Percentiles rank a stretch among this genome's conserved stretches.
These are phyloP conservation scores for Plagodis pulveraria DNA, from an alignment of 2,888 invertebrate genomes.

Conservation along the genomic window DNA sequence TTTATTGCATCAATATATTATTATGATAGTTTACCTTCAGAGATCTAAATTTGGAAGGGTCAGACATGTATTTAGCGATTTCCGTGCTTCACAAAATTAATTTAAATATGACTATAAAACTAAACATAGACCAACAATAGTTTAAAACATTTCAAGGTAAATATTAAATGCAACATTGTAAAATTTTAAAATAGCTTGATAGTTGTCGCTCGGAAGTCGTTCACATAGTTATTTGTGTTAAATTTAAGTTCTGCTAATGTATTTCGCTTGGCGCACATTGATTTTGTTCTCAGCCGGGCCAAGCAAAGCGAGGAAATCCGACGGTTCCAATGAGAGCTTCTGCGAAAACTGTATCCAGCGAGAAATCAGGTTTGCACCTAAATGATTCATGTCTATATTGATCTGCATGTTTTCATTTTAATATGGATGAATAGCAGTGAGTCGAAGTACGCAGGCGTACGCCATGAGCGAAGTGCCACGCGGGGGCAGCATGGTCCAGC, in stretches of 20 bases:
- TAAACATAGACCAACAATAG: not conserved
- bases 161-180: conserved; percentile 10
- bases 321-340: conserved; percentile 47
- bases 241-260: conserved; percentile 49
- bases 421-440: not conserved
- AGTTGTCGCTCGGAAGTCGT: conserved; percentile 34
- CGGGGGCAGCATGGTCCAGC: conserved; percentile 32
- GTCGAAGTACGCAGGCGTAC: conserved; percentile 4
- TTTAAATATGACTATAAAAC: not conserved
- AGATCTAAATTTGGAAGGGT: not conserved
- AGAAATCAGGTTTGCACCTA: conserved; percentile 64
- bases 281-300: conserved; percentile 77
- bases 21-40: conserved; percentile 11
- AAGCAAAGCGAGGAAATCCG: conserved; percentile 63
- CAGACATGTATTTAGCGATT: conserved; percentile 22
- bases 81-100: conserved; percentile 22
- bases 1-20: too few relatives aligned
- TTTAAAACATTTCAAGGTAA: not conserved
- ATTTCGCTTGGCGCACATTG: conserved; percentile 73
- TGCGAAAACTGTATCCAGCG: conserved; percentile 67
- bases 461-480: not conserved
- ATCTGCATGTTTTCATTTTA: conserved; percentile 28
- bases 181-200: not conserved
- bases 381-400: conserved; percentile 37
- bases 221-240: conserved; percentile 22